Evolutionary conservation across 2,797 vertebrate species (phyloP).

Genomic region (Leptodactylus fallax): DNA sequence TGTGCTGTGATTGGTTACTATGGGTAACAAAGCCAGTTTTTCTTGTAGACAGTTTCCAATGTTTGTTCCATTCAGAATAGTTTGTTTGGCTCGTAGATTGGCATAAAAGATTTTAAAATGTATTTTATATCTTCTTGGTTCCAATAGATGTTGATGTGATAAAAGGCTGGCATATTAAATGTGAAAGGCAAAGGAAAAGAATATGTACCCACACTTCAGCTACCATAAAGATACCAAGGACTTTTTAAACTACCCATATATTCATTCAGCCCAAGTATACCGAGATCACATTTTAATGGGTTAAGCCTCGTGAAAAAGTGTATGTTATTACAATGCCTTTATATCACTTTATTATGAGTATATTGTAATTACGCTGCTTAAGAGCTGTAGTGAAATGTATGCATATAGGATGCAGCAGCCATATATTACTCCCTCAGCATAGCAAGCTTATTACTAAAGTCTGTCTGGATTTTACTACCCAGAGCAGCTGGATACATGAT

Average conservation of each 20-base stretch:
- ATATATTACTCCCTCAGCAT: slow-evolving; percentile 24
- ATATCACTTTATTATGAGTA: slow-evolving; percentile 38
- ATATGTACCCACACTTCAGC: neutral
- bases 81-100: neutral
- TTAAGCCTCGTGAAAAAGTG: slow-evolving; percentile 27
- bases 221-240: neutral
- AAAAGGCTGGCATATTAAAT: neutral
- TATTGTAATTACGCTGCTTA: slow-evolving; percentile 30
- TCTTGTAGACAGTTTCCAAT: neutral
- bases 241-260: slow-evolving; percentile 3
- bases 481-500: slow-evolving; percentile 27
- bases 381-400: slow-evolving; percentile 39
- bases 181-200: neutral
- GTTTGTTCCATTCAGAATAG: neutral
- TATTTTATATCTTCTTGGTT: neutral
- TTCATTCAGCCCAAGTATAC: slow-evolving; percentile 19
- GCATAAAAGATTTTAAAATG: neutral
- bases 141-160: neutral
- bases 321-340: slow-evolving; percentile 33
- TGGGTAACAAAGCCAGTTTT: too few relatives aligned
- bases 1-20: too few relatives aligned
- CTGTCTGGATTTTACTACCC: slow-evolving; percentile 15
- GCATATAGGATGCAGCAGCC: slow-evolving; percentile 23
- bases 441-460: slow-evolving; percentile 36
- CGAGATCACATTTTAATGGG: neutral